Percentiles rank a stretch among this genome's conserved stretches.
These are phyloP conservation scores for Anomalospiza imberbis DNA, from an alignment of 2,797 vertebrate species.

Conservation along the genomic window DNA sequence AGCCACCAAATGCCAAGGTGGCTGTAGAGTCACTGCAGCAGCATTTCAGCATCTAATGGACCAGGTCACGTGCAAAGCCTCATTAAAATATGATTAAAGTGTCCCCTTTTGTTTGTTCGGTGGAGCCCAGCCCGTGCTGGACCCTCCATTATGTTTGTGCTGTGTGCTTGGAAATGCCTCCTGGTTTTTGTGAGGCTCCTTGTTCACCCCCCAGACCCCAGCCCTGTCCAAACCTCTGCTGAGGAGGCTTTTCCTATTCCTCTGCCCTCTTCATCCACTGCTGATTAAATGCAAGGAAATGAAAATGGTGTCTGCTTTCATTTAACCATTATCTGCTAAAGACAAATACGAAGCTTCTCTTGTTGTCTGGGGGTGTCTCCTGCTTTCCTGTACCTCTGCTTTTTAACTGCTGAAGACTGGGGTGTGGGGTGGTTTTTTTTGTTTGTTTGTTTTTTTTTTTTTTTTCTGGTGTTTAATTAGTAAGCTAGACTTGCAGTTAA, in stretches of 20 bases:
- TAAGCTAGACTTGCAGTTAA: not conserved
- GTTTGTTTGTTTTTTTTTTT: not conserved
- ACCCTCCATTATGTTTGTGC: not conserved
- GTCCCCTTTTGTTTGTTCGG: constrained; percentile 10
- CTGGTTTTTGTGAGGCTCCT: not conserved
- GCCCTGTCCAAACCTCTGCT: not conserved
- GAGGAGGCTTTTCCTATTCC: not conserved
- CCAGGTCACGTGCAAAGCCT: constrained; percentile 1
- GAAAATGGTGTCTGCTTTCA: not conserved
- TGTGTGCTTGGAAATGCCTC: not conserved
- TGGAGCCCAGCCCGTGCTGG: constrained; percentile 1
- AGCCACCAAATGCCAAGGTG: constrained; percentile 15
- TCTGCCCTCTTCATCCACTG: not conserved
- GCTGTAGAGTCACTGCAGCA: not conserved
- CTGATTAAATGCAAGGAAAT: not conserved
- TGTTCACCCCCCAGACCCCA: not conserved
- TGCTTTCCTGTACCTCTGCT: not conserved
- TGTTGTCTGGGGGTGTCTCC: not conserved
- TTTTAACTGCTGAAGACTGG: not conserved
- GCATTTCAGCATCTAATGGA: constrained; percentile 11
- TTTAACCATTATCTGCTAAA: not conserved
- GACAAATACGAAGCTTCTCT: not conserved
- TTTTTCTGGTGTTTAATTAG: not conserved
- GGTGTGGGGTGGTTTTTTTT: not conserved
- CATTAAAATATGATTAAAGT: constrained; percentile 49